Evolutionary conservation across 2,888 invertebrate species (phyloP).

Genomic region (Hartigia nigra): DNA sequence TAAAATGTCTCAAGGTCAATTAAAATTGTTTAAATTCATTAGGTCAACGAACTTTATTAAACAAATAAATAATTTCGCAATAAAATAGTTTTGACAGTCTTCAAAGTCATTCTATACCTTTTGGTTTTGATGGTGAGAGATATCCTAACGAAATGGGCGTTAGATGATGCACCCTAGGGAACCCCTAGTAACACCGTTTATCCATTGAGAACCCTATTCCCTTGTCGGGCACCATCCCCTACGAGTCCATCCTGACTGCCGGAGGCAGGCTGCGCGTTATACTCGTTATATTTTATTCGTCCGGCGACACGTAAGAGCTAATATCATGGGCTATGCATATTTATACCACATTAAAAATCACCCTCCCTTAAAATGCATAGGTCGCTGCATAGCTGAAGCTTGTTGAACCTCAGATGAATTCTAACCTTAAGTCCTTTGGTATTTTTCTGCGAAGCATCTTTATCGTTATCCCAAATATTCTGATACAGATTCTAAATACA

Average conservation of each 20-base stretch:
- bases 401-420: neutral
- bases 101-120: neutral
- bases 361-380: slow-evolving; percentile 62
- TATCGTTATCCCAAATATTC: neutral
- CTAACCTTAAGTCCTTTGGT: neutral
- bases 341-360: slow-evolving; percentile 65
- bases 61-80: neutral
- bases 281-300: slow-evolving; percentile 55
- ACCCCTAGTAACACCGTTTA: slow-evolving; percentile 66
- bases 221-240: slow-evolving; percentile 30
- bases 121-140: slow-evolving; percentile 31
- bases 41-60: neutral
- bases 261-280: slow-evolving; percentile 32
- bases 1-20: slow-evolving; percentile 25
- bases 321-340: slow-evolving; percentile 65
- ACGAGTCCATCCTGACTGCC: slow-evolving; percentile 5
- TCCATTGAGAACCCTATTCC: slow-evolving; percentile 62
- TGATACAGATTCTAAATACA: neutral
- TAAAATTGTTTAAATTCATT: slow-evolving; percentile 46
- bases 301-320: slow-evolving; percentile 61
- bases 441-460: too few relatives aligned
- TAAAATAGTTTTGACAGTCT: neutral
- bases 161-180: slow-evolving; percentile 63
- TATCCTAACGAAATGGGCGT: slow-evolving; percentile 64
- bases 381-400: slow-evolving; percentile 51